These are phyloP conservation scores for Crax fasciolata DNA, from an alignment of 2,797 vertebrate genomes.

Conservation along the genomic window DNA sequence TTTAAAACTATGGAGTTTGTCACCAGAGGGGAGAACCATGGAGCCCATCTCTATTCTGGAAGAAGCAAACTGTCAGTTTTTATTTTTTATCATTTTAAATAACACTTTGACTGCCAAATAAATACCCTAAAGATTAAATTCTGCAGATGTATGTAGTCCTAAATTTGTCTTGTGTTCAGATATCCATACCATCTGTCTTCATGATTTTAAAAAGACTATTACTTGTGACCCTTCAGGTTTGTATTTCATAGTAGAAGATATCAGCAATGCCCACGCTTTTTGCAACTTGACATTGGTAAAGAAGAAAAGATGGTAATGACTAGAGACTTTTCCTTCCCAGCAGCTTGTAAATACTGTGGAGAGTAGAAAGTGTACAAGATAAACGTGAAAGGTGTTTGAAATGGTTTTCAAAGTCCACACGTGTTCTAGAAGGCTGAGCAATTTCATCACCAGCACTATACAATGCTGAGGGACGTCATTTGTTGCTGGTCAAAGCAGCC, in stretches of 20 bases:
- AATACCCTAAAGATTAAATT: neutral
- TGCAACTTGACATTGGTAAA: neutral
- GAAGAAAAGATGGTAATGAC: neutral
- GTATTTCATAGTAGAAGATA: neutral
- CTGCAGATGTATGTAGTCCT: neutral
- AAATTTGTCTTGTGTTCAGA: neutral
- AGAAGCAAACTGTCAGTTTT: neutral
- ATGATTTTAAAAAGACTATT: neutral
- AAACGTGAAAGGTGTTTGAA: neutral
- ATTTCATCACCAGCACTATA: neutral
- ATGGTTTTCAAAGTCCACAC: neutral
- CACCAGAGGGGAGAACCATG: neutral
- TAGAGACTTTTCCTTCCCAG: neutral
- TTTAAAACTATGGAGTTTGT: slow-evolving; percentile 7
- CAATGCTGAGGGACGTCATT: neutral
- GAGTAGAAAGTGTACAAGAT: neutral
- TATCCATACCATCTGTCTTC: neutral
- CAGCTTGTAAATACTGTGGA: neutral
- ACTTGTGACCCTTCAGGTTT: neutral
- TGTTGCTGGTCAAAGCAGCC: neutral
- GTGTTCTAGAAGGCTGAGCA: neutral
- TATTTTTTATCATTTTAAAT: neutral
- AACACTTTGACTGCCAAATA: neutral
- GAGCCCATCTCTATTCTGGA: neutral
- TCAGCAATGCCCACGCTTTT: neutral